phyloP scores from a whole-genome alignment of 1,140 invertebrate genomes.

The Mercenaria mercenaria region DNA sequence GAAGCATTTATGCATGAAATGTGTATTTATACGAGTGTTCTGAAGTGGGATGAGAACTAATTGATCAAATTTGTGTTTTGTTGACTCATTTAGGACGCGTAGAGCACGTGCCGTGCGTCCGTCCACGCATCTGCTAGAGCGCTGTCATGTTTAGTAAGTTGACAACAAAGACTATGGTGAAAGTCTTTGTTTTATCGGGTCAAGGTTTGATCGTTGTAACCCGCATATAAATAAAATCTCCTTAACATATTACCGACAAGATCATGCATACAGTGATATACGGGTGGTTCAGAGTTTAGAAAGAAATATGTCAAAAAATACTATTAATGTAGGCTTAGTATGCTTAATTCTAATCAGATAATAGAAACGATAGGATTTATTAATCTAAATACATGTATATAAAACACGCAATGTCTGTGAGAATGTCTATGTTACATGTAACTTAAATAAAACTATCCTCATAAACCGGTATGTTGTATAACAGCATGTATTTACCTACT shows the following conservation, averaged over 20 bases:
- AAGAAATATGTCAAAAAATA: no score
- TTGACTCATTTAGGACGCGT: conserved; percentile 30
- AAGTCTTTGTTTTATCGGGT: conserved; percentile 10
- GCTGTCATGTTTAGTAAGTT: neutral
- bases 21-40: conserved; percentile 6
- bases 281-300: no score
- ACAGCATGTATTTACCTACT: no score
- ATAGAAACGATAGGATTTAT: no score
- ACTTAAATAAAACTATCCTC: no score
- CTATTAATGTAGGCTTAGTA: no score
- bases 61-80: conserved; percentile 58
- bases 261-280: neutral
- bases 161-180: conserved; percentile 30
- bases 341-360: no score
- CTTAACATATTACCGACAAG: neutral
- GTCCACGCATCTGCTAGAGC: conserved; percentile 37
- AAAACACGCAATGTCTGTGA: no score
- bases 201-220: neutral
- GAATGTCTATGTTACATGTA: no score
- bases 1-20: conserved; percentile 4
- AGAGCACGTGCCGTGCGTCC: conserved; percentile 40
- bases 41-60: conserved; percentile 46
- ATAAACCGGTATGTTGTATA: no score
- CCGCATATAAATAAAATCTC: conserved; percentile 26
- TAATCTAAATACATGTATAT: no score